Percentiles rank a stretch among this genome's conserved stretches.
These are phyloP conservation scores for Drosophila pseudoobscura DNA, from an alignment of 1,140 invertebrate species.

Conservation along the genomic window DNA sequence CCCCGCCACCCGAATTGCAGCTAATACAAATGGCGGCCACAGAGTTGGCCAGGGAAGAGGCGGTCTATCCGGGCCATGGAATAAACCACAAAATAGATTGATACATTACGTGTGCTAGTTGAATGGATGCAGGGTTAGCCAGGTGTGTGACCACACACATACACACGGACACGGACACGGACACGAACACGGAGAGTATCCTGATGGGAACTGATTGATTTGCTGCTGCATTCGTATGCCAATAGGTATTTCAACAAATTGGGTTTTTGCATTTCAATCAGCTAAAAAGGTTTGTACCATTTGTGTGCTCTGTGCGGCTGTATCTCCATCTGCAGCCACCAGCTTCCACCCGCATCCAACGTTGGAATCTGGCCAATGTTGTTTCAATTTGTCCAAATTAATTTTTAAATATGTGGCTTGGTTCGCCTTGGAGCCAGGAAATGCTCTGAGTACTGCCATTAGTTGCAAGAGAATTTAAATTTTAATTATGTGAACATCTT, in stretches of 20 bases:
- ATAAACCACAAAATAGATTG: constrained; percentile 73
- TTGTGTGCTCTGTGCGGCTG: constrained; percentile 1
- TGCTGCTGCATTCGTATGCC: constrained; percentile 56
- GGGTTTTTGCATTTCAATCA: constrained; percentile 75
- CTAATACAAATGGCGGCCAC: constrained; percentile 42
- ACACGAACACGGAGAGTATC: constrained; percentile 6
- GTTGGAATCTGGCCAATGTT: constrained; percentile 48
- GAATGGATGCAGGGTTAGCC: constrained; percentile 42
- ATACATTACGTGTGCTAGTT: constrained; percentile 72
- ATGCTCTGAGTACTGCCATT: too few species aligned
- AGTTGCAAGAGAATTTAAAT: neutral
- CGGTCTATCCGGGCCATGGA: constrained; percentile 28
- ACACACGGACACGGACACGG: neutral
- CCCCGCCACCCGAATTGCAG: constrained; percentile 1
- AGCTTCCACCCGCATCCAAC: neutral
- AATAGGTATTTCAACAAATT: constrained; percentile 73
- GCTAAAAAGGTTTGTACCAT: constrained; percentile 65
- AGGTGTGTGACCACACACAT: constrained; percentile 18
- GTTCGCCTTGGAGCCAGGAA: too few species aligned
- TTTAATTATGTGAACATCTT: constrained; percentile 27
- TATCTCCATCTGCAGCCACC: neutral
- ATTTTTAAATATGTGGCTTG: constrained; percentile 49
- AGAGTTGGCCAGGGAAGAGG: constrained; percentile 1
- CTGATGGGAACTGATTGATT: constrained; percentile 63
- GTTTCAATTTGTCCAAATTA: constrained; percentile 52